Percentiles rank a stretch among this genome's conserved stretches.
Conservation (phyloP, 53 echinoderm and acorn worm genomes). For the Zoroaster sp. region DNA sequence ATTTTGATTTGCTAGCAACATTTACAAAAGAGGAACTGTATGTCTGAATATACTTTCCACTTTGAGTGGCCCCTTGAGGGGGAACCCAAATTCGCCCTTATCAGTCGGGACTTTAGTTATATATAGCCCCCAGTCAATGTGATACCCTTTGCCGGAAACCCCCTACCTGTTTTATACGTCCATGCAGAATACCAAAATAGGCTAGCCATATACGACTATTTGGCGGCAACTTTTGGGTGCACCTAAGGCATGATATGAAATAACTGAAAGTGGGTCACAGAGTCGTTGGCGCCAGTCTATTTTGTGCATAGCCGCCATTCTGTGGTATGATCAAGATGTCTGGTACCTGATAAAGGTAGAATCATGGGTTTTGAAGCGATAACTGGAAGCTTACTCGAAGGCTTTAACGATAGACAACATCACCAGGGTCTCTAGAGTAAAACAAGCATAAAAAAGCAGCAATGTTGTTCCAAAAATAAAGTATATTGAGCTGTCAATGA, state of each 20-base stretch:
- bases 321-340: neutral
- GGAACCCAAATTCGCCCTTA: too few relatives aligned
- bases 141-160: too few relatives aligned
- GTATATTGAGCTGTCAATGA: too few relatives aligned
- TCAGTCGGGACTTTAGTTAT: too few relatives aligned
- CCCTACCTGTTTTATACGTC: too few relatives aligned
- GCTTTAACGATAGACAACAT: neutral
- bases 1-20: too few relatives aligned
- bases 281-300: neutral
- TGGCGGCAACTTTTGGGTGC: neutral
- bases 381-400: neutral
- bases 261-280: neutral
- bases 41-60: too few relatives aligned
- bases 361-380: neutral
- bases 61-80: too few relatives aligned
- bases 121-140: too few relatives aligned
- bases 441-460: too few relatives aligned
- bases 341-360: neutral
- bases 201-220: neutral
- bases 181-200: neutral
- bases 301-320: neutral
- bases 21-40: too few relatives aligned
- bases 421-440: neutral
- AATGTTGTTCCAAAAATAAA: too few relatives aligned
- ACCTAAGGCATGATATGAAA: neutral